Conservation (phyloP, 1,140 invertebrate genomes). For the Drosophila oshimai region DNA sequence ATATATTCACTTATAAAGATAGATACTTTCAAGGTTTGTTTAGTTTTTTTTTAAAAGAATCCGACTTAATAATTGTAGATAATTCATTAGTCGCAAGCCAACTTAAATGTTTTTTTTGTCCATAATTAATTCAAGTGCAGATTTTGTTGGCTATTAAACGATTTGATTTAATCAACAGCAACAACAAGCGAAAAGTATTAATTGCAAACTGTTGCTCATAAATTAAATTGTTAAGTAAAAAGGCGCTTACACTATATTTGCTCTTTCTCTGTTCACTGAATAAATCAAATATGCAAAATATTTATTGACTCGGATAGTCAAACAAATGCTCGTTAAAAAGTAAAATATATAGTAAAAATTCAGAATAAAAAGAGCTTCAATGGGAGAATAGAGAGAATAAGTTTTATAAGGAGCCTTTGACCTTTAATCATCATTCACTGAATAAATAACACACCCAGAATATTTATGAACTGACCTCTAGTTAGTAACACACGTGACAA, state of each 20-base stretch:
- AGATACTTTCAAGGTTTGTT: too few species aligned
- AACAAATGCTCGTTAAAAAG: not conserved
- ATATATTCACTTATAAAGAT: not conserved
- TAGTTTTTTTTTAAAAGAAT: too few species aligned
- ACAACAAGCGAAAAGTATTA: constrained; percentile 1
- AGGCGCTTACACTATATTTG: constrained; percentile 3
- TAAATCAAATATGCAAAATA: constrained; percentile 20
- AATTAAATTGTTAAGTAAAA: constrained; percentile 30
- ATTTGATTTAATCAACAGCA: constrained; percentile 15
- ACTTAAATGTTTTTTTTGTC: not conserved
- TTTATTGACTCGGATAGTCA: not conserved
- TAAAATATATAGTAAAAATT: not conserved
- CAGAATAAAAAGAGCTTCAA: not conserved
- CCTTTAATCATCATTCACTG: too few species aligned
- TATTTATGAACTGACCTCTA: too few species aligned
- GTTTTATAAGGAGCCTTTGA: too few species aligned
- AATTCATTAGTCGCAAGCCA: not conserved
- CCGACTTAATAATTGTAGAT: not conserved
- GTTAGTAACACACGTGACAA: too few species aligned
- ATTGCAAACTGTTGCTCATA: constrained; percentile 26
- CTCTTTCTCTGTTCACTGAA: constrained; percentile 4
- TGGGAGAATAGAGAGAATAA: not conserved
- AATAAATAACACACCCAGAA: too few species aligned
- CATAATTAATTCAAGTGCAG: constrained; percentile 20
- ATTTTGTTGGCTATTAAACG: constrained; percentile 26